Evolutionary conservation across 2,797 vertebrate species (phyloP).

Genomic region (Sebastes baramenuke): DNA sequence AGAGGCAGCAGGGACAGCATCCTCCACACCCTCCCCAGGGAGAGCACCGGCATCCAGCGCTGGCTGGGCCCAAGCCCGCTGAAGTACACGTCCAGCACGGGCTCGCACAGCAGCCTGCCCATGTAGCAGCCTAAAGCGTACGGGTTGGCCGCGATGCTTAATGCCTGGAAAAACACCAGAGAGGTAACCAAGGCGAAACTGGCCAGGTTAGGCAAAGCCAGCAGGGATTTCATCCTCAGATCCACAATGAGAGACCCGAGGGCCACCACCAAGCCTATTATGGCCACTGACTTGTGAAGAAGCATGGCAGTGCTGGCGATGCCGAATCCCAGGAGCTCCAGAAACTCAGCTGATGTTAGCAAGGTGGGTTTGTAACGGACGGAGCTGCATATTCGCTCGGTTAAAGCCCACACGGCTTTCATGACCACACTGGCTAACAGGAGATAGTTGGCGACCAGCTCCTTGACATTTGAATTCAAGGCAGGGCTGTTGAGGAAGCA

Average conservation of each 20-base stretch:
- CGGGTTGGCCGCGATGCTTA: slow-evolving; percentile 88
- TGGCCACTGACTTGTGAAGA: slow-evolving; percentile 86
- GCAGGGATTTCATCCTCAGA: slow-evolving; percentile 94
- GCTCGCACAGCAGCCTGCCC: slow-evolving; percentile 92
- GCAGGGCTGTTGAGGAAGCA: slow-evolving; percentile 92
- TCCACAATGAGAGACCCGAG: slow-evolving; percentile 91
- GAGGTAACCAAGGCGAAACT: slow-evolving; percentile 87
- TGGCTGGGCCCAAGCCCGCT: slow-evolving; percentile 91
- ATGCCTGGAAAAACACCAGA: slow-evolving; percentile 89
- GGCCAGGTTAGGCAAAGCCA: slow-evolving; percentile 90
- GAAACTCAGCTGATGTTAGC: slow-evolving; percentile 88
- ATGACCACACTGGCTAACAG: slow-evolving; percentile 89
- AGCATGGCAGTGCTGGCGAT: slow-evolving; percentile 94
- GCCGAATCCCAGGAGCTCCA: slow-evolving; percentile 95
- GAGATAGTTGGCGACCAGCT: slow-evolving; percentile 92
- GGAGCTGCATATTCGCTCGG: slow-evolving; percentile 90
- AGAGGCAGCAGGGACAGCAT: slow-evolving; percentile 90
- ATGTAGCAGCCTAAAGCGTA: slow-evolving; percentile 93
- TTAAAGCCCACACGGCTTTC: slow-evolving; percentile 87
- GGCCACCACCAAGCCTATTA: slow-evolving; percentile 88
- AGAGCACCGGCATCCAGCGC: slow-evolving; percentile 93
- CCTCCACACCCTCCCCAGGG: slow-evolving; percentile 89
- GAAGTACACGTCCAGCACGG: slow-evolving; percentile 95
- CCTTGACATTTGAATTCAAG: slow-evolving; percentile 90
- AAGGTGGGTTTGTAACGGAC: slow-evolving; percentile 86